phyloP scores from a whole-genome alignment of 2,113 vertebrate genomes.

The Chinchilla lanigera region DNA sequence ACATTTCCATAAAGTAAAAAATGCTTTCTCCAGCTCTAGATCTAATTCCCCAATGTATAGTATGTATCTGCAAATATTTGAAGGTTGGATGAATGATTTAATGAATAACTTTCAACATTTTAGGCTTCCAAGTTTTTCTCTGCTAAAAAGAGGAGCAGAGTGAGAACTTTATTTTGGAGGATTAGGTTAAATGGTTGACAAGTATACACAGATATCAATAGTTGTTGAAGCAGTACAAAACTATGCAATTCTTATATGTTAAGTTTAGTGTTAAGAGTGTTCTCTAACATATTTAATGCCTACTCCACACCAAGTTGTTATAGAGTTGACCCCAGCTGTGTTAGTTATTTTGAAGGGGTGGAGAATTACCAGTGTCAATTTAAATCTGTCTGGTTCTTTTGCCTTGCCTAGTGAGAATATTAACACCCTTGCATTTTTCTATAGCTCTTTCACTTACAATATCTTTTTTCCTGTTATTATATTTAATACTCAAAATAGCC shows the following conservation, averaged over 20 bases:
- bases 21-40: not conserved
- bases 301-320: not conserved
- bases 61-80: slow-evolving; percentile 26
- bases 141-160: not conserved
- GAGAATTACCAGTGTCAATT: not conserved
- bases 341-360: slow-evolving; percentile 29
- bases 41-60: not conserved
- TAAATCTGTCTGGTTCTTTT: not conserved
- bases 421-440: not conserved
- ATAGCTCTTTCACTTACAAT: not conserved
- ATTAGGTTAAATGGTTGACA: not conserved
- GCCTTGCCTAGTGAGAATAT: not conserved
- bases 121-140: not conserved
- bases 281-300: not conserved
- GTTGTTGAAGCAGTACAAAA: not conserved
- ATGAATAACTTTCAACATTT: not conserved
- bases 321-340: not conserved
- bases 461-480: not conserved
- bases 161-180: slow-evolving; percentile 15
- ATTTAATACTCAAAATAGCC: not conserved
- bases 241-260: not conserved
- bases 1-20: not conserved
- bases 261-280: not conserved
- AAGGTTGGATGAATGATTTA: not conserved
- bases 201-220: not conserved